Evolutionary conservation across 2,113 vertebrate species (phyloP).

Genomic region (Bufo gargarizans): DNA sequence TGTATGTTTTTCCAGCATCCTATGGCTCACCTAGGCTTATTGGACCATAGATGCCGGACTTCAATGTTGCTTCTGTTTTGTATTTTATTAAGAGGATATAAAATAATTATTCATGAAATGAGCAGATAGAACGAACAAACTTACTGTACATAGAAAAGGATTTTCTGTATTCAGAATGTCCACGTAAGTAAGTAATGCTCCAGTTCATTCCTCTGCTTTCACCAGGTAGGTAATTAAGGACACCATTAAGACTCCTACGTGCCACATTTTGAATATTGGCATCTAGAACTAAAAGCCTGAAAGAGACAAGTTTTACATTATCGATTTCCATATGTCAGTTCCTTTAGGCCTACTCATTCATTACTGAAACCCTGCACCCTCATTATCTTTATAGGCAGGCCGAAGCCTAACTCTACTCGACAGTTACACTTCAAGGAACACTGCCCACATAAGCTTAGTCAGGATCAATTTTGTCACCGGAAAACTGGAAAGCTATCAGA

Average conservation of each 20-base stretch:
- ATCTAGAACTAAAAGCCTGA: slow-evolving; percentile 33
- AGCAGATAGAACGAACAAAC: not conserved
- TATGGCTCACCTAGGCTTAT: not conserved
- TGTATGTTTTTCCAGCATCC: not conserved
- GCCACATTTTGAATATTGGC: not conserved
- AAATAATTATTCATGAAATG: not conserved
- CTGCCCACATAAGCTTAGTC: slow-evolving; percentile 41
- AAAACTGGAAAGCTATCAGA: slow-evolving; percentile 2
- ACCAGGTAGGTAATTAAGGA: not conserved
- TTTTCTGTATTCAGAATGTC: not conserved
- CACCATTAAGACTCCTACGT: not conserved
- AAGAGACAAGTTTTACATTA: slow-evolving; percentile 41
- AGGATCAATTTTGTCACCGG: slow-evolving; percentile 39
- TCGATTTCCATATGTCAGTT: slow-evolving; percentile 52
- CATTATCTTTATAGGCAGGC: slow-evolving; percentile 40
- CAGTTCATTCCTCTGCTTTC: not conserved
- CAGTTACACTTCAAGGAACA: slow-evolving; percentile 44
- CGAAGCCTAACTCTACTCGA: slow-evolving; percentile 34
- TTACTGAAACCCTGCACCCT: slow-evolving; percentile 26
- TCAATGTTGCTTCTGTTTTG: too few species aligned
- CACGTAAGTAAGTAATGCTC: not conserved
- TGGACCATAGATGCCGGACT: too few species aligned
- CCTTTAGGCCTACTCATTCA: slow-evolving; percentile 41
- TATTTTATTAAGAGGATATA: not conserved
- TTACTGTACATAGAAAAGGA: not conserved